Percentiles rank a stretch among this genome's conserved stretches.
Conservation (phyloP, 2,797 vertebrate genomes). For the Pygocentrus nattereri region DNA sequence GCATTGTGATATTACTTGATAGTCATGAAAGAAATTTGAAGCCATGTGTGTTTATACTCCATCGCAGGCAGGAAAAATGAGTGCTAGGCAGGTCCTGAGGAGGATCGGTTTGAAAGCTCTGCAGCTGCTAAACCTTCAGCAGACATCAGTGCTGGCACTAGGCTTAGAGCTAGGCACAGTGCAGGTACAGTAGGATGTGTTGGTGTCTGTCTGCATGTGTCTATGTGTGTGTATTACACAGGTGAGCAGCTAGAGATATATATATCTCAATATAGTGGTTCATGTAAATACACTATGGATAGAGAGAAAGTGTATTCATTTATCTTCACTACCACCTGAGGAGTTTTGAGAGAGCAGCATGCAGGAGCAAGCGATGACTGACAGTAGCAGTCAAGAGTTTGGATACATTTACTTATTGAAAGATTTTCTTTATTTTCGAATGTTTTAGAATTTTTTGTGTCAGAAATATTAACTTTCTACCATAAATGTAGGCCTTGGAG, state of each 20-base stretch:
- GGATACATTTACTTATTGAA: too few relatives aligned
- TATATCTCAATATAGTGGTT: too few relatives aligned
- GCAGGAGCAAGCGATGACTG: too few relatives aligned
- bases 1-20: not conserved
- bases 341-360: not conserved
- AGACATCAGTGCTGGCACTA: constrained; percentile 65
- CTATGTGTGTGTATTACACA: not conserved
- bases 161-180: constrained; percentile 70
- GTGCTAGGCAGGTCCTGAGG: constrained; percentile 68
- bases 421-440: too few relatives aligned
- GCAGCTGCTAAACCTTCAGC: constrained; percentile 62
- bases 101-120: constrained; percentile 67
- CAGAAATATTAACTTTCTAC: too few relatives aligned
- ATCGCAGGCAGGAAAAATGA: constrained; percentile 66
- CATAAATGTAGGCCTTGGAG: too few relatives aligned
- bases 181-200: constrained; percentile 65
- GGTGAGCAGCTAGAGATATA: not conserved
- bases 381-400: too few relatives aligned
- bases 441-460: not conserved
- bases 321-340: too few relatives aligned
- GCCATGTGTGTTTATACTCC: constrained; percentile 20
- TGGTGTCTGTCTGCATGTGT: constrained; percentile 12
- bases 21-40: not conserved
- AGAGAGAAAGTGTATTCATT: too few relatives aligned
- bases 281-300: too few relatives aligned